A percentile compares a stretch with the other conserved stretches of the same genome.
phyloP scores from a whole-genome alignment of 2,113 vertebrate species.

The Campylorhamphus procurvoides region DNA sequence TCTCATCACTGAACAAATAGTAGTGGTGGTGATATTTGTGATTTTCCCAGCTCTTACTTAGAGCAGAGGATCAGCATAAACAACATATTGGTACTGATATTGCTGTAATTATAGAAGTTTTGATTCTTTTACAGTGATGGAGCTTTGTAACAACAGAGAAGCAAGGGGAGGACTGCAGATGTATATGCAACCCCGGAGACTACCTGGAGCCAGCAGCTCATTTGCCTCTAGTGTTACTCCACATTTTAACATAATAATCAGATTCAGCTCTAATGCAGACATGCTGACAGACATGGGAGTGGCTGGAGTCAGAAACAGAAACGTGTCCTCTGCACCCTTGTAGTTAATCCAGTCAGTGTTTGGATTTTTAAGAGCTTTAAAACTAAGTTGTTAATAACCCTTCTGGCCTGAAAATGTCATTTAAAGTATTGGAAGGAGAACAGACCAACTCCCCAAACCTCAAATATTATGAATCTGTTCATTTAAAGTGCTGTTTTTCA shows the following conservation, averaged over 20 bases:
- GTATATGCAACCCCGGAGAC: not conserved
- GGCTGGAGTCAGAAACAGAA: conserved; percentile 56
- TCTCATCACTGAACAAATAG: not conserved
- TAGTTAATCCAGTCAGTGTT: conserved; percentile 63
- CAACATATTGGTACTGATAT: not conserved
- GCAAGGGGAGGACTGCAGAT: not conserved
- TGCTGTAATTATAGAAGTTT: not conserved
- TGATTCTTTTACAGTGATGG: not conserved
- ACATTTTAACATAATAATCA: conserved; percentile 36
- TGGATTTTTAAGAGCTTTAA: conserved; percentile 66
- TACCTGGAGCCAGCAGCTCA: conserved; percentile 6
- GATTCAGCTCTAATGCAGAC: conserved; percentile 59
- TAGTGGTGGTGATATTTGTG: not conserved
- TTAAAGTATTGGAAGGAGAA: conserved; percentile 30
- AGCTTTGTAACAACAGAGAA: not conserved
- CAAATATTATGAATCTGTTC: not conserved
- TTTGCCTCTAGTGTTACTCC: conserved; percentile 15
- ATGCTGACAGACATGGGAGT: conserved; percentile 59
- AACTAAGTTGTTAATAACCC: conserved; percentile 19
- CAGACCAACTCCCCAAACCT: conserved; percentile 11
- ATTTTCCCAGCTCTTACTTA: not conserved
- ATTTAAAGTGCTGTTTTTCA: conserved; percentile 20
- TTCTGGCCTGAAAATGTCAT: conserved; percentile 37
- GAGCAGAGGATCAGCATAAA: not conserved
- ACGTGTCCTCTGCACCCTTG: conserved; percentile 21